Percentiles rank a stretch among this genome's conserved stretches.
Conservation (phyloP, 1,140 invertebrate species). For the Lepidurus couesii region DNA sequence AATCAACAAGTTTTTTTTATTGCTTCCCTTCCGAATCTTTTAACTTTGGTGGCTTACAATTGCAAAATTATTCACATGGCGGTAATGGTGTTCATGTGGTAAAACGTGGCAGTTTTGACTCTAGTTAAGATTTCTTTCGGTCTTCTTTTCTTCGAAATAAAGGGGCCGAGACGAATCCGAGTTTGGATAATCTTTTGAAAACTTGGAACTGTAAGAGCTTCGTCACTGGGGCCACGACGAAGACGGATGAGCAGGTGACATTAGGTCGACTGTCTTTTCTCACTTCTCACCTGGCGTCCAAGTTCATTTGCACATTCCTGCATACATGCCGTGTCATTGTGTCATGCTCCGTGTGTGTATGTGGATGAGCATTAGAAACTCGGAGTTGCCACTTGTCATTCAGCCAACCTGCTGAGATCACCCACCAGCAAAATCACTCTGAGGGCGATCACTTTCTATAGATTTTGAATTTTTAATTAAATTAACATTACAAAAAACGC, state of each 20-base stretch:
- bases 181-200: not conserved
- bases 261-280: slow-evolving; percentile 22
- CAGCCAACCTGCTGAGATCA: slow-evolving; percentile 4
- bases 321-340: slow-evolving; percentile 15
- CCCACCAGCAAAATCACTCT: slow-evolving; percentile 14
- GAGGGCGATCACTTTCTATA: slow-evolving; percentile 14
- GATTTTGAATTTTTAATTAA: slow-evolving; percentile 5
- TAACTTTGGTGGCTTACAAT: not conserved
- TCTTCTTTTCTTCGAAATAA: not conserved
- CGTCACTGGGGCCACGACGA: slow-evolving; percentile 1
- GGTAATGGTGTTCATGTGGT: not conserved
- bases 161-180: not conserved
- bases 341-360: slow-evolving; percentile 1
- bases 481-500: not conserved
- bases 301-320: slow-evolving; percentile 22
- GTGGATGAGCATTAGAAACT: slow-evolving; percentile 14
- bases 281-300: slow-evolving; percentile 20
- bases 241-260: slow-evolving; percentile 14
- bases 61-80: not conserved
- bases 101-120: not conserved
- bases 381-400: slow-evolving; percentile 13
- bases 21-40: not conserved
- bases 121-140: not conserved
- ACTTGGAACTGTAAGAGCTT: slow-evolving; percentile 4
- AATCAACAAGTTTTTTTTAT: not conserved